Evolutionary conservation across 2,888 invertebrate genomes (phyloP).

Genomic region (Glyphotaelius pellucidus): DNA sequence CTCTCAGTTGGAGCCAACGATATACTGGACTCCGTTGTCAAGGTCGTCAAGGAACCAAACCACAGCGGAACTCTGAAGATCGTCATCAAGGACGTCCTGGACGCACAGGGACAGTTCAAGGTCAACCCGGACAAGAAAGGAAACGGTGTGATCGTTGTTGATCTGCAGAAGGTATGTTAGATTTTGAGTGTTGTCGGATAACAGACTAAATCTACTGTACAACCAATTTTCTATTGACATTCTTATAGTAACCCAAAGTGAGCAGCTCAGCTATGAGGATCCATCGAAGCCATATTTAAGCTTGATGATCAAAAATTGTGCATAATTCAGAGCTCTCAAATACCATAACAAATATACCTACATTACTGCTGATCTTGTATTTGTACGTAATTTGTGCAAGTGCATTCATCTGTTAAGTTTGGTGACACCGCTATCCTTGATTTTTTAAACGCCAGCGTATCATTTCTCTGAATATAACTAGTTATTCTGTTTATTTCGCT

Average conservation of each 20-base stretch:
- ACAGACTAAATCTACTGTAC: not conserved
- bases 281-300: not conserved
- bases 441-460: too few species aligned
- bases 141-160: slow-evolving; percentile 78
- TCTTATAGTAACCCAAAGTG: not conserved
- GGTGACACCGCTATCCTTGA: too few species aligned
- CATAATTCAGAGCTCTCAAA: too few species aligned
- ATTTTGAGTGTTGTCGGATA: slow-evolving; percentile 4
- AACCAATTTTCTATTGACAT: not conserved
- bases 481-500: too few species aligned
- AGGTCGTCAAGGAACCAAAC: slow-evolving; percentile 72
- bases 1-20: slow-evolving; percentile 75
- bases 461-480: too few species aligned
- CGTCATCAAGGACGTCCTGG: slow-evolving; percentile 79
- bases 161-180: slow-evolving; percentile 75
- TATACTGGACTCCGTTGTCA: slow-evolving; percentile 78
- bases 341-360: too few species aligned
- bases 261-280: not conserved
- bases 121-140: slow-evolving; percentile 80
- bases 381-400: too few species aligned
- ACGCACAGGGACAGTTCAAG: slow-evolving; percentile 81
- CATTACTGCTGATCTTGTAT: too few species aligned
- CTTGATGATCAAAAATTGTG: too few species aligned
- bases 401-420: too few species aligned
- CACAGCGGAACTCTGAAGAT: slow-evolving; percentile 77